Evolutionary conservation across 2,888 invertebrate species (phyloP).

Genomic region (Cataglyphis altisquamis): DNA sequence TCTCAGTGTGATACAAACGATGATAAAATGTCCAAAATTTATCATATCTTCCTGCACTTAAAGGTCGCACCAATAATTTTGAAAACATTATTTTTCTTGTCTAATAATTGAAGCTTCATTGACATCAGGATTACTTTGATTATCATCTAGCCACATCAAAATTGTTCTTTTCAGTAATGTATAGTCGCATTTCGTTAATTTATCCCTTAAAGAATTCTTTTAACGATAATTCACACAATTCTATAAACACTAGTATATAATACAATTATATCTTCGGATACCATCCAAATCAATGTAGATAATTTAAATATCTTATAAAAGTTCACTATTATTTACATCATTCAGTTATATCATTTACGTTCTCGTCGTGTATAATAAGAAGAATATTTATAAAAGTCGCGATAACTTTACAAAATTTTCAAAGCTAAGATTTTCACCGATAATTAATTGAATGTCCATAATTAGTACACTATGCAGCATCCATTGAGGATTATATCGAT

Average conservation of each 20-base stretch:
- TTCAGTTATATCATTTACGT: background rate
- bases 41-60: background rate
- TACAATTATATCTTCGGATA: background rate
- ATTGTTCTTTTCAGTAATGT: background rate
- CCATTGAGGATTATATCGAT: background rate
- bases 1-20: conserved; percentile 46
- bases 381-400: background rate
- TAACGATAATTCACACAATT: background rate
- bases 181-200: background rate
- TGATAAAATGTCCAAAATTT: conserved; percentile 11
- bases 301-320: background rate
- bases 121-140: conserved; percentile 77
- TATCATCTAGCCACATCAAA: background rate
- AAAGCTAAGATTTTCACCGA: background rate
- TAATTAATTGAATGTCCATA: background rate
- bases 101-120: background rate
- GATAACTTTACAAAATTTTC: background rate
- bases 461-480: background rate
- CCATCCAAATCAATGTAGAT: background rate
- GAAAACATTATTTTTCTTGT: conserved; percentile 48
- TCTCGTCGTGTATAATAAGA: background rate
- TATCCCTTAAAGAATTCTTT: background rate
- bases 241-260: background rate
- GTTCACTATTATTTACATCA: background rate
- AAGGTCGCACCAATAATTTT: conserved; percentile 40